Evolutionary conservation across 2,113 vertebrate species (phyloP), one percentile per base, ranked within the genome.

Genomic region (Gopherus evgoodei): DNA sequence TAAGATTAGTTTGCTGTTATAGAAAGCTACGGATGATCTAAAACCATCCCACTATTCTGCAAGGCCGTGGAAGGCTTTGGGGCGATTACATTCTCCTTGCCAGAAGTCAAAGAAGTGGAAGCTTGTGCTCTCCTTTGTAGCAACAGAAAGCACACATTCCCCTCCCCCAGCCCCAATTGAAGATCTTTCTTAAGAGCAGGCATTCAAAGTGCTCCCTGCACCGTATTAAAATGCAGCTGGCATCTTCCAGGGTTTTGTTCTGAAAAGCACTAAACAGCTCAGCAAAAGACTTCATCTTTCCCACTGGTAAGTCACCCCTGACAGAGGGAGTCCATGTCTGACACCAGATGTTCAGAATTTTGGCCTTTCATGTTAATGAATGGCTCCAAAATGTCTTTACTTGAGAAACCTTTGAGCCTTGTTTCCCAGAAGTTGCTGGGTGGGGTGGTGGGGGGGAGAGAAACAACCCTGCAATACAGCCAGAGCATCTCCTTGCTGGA

Each of bases 371-470:
- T 78, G 75, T 44, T 6, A 47, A 47, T 7, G 21, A 47, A 42
- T 78, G 75, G 75, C 75, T 78, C 42, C 75, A 27, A 47, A 78
- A 47, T 13, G 42, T 47, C 42, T 78, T 44, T 27, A 78, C 11
- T 47, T 25, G 42, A 78, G 42, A 47, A 24, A 24, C 42, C 17
- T 72, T 69, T 72, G 35, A 38, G n/a, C 65, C 19, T 21, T 38
- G 65, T 72, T 44, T 27, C 75, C 75, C 22, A 47, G 42, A 78
- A 78, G 75, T 27, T 27, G 22, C 42, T 47, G 75, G 27, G 22
- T 49, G 10, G 47, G 4, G 42, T 42, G 42, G n/a, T n/a, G n/a
- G 0, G 8, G 35, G 65, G 35, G 3, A 2, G 10, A 5, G 27
- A 57, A 57, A 11, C 25, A n/a, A 19, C 29, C 59, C n/a, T 42